Conservation (phyloP, 2,113 vertebrate species). For the Phrynocephalus versicolor region DNA sequence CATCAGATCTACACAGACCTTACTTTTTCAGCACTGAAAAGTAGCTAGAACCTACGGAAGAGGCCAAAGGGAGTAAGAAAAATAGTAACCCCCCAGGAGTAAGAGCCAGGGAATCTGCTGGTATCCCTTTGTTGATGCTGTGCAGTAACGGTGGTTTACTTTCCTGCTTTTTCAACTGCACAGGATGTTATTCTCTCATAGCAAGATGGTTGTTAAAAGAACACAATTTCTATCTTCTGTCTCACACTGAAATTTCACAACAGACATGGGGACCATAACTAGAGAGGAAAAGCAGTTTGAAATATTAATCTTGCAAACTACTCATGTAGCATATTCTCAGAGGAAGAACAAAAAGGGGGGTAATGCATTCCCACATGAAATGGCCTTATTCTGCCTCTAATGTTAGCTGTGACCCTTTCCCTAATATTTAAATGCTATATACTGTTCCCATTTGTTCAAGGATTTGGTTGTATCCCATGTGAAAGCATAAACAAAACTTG, state of each 20-base stretch:
- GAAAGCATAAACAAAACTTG: constrained; percentile 49
- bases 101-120: neutral
- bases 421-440: accelerated
- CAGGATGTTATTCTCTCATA: neutral
- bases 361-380: neutral
- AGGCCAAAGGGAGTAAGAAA: neutral
- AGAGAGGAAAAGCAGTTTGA: neutral
- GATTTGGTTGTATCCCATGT: neutral
- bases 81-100: neutral
- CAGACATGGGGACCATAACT: neutral
- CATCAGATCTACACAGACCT: no score
- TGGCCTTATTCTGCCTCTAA: neutral
- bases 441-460: neutral
- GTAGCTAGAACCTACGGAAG: no score
- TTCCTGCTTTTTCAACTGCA: neutral
- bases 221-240: neutral
- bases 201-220: neutral
- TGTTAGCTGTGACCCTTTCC: neutral
- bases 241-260: neutral
- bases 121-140: neutral
- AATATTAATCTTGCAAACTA: neutral
- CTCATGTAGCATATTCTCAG: neutral
- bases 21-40: no score
- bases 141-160: neutral
- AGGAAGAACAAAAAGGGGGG: neutral